Evolutionary conservation across 1,140 invertebrate species (phyloP).

Genomic region (Glomeris maerens): DNA sequence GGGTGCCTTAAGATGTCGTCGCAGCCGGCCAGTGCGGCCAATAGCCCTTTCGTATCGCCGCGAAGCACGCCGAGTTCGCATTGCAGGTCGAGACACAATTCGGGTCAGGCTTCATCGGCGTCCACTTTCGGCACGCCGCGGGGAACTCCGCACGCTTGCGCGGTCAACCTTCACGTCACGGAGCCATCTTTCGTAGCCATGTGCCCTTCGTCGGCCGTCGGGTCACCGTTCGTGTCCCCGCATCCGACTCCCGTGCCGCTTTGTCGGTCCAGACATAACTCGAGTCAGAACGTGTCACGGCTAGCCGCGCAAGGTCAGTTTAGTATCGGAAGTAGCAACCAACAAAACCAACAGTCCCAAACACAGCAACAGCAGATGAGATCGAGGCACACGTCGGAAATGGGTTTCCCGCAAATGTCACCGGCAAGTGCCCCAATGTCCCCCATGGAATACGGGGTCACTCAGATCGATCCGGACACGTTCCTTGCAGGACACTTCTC

Average conservation of each 20-base stretch:
- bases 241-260: constrained; percentile 28
- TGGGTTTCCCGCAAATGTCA: constrained; percentile 15
- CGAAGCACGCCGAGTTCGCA: constrained; percentile 48
- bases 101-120: constrained; percentile 23
- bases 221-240: constrained; percentile 32
- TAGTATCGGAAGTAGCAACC: not conserved
- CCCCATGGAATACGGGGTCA: constrained; percentile 17
- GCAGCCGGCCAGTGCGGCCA: constrained; percentile 34
- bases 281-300: constrained; percentile 20
- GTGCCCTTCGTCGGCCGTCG: constrained; percentile 24
- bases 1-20: no score
- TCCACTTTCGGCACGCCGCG: constrained; percentile 21
- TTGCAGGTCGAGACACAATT: constrained; percentile 34
- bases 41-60: constrained; percentile 72
- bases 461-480: constrained; percentile 3
- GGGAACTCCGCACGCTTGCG: constrained; percentile 18
- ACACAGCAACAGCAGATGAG: constrained; percentile 16
- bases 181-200: no score
- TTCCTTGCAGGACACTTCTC: constrained; percentile 11
- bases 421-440: constrained; percentile 20
- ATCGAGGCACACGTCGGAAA: constrained; percentile 25
- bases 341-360: no score
- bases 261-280: constrained; percentile 25
- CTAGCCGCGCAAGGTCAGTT: constrained; percentile 11
- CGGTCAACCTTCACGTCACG: no score